These are phyloP conservation scores for Entelurus aequoreus DNA, from an alignment of 2,113 vertebrate species.

Conservation along the genomic window DNA sequence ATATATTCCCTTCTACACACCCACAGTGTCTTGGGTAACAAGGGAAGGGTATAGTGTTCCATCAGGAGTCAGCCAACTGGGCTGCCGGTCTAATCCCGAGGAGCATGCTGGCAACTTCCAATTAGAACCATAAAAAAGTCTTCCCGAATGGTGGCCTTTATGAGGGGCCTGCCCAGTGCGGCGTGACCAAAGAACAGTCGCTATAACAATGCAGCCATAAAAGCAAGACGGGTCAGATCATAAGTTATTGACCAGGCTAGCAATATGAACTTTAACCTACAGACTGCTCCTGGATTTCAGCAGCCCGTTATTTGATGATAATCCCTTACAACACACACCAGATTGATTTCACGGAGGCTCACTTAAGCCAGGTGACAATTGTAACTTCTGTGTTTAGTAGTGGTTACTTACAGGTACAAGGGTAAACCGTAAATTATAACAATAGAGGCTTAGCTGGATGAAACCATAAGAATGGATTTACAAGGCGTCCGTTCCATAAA, in stretches of 20 bases:
- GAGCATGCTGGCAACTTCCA: conserved; percentile 61
- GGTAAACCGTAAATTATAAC: conserved; percentile 27
- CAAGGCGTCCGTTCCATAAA: conserved; percentile 47
- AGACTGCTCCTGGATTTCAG: too few species aligned
- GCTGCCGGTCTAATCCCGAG: conserved; percentile 62
- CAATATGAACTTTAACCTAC: conserved; percentile 1
- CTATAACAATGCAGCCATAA: conserved; percentile 46
- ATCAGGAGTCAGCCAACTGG: conserved; percentile 66
- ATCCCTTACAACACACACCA: conserved; percentile 16
- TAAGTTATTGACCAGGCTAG: conserved; percentile 26
- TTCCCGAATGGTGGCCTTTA: conserved; percentile 42
- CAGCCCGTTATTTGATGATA: conserved; percentile 38
- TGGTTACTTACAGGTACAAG: conserved; percentile 12
- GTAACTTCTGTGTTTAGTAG: conserved; percentile 28
- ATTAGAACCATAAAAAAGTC: conserved; percentile 61
- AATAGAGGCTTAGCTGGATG: conserved; percentile 18
- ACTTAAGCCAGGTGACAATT: conserved; percentile 23
- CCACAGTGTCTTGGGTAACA: conserved; percentile 58
- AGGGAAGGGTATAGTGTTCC: conserved; percentile 63
- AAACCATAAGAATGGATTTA: conserved; percentile 50
- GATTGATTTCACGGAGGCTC: conserved; percentile 33
- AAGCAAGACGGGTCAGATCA: conserved; percentile 43
- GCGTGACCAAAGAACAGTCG: conserved; percentile 43
- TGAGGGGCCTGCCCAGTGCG: conserved; percentile 36
- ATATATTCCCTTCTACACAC: conserved; percentile 35